These are phyloP conservation scores for Auanema freiburgensis DNA, from an alignment of 2,888 invertebrate species.

Conservation along the genomic window DNA sequence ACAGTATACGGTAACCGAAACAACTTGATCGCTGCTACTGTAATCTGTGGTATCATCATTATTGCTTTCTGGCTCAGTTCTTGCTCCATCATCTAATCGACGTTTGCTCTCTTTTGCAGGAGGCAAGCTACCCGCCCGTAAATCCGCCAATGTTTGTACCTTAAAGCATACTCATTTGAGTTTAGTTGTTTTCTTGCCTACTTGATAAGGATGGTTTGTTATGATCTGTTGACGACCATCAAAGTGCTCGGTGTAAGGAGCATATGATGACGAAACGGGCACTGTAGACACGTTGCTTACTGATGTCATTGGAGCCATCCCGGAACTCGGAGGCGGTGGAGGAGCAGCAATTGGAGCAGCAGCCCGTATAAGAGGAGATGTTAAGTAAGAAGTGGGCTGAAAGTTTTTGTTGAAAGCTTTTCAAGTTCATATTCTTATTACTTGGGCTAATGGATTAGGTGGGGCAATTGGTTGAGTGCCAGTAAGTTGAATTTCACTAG, in stretches of 20 bases:
- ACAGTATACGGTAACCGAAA: not conserved
- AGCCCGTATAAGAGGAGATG: not conserved
- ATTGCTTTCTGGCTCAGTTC: conserved; percentile 59
- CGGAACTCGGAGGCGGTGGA: not conserved
- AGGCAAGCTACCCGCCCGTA: conserved; percentile 56
- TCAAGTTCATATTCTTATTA: too few relatives aligned
- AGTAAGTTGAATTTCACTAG: conserved; percentile 53
- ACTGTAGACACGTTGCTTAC: not conserved
- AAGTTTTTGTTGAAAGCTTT: too few relatives aligned
- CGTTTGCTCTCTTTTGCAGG: conserved; percentile 36
- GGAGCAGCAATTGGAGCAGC: not conserved
- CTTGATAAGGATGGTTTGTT: conserved; percentile 50
- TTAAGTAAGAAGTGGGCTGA: not conserved
- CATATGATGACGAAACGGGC: not conserved
- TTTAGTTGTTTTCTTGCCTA: not conserved
- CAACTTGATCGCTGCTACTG: conserved; percentile 52
- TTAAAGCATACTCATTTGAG: conserved; percentile 6
- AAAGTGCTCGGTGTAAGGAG: conserved; percentile 27
- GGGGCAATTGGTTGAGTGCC: not conserved
- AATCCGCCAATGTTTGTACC: conserved; percentile 56
- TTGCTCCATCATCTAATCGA: conserved; percentile 35
- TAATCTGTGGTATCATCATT: conserved; percentile 63
- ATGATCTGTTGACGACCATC: conserved; percentile 36
- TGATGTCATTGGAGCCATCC: not conserved
- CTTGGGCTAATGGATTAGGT: too few relatives aligned